These are phyloP conservation scores for Bilobella aurantiaca DNA, from an alignment of 1,140 invertebrate species.

Conservation along the genomic window DNA sequence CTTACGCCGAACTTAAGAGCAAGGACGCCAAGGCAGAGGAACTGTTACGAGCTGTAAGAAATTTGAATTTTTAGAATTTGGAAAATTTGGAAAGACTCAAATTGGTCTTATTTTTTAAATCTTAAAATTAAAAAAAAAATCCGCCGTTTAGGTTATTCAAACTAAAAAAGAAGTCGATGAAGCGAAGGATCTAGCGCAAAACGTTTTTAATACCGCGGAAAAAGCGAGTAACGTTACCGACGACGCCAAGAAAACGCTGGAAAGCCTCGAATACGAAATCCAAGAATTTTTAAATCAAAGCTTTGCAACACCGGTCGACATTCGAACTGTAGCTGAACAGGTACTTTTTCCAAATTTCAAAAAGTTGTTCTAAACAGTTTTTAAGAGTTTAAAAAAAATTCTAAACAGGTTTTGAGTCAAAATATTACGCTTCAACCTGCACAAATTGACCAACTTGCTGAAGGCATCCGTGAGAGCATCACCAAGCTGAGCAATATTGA, in stretches of 20 bases:
- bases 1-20: conserved; percentile 62
- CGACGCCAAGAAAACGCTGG: conserved; percentile 44
- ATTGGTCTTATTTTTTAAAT: conserved; percentile 15
- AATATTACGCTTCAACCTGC: conserved; percentile 64
- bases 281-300: conserved; percentile 62
- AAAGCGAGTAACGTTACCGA: conserved; percentile 50
- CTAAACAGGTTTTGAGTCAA: conserved; percentile 46
- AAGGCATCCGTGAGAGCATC: conserved; percentile 74
- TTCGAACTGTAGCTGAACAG: conserved; percentile 63
- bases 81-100: neutral
- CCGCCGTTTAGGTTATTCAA: conserved; percentile 47
- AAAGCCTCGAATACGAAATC: conserved; percentile 56
- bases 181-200: conserved; percentile 49
- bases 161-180: conserved; percentile 48
- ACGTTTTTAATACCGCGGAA: conserved; percentile 48
- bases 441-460: conserved; percentile 70
- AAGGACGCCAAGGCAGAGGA: conserved; percentile 68
- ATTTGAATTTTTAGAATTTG: neutral
- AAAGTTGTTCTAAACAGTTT: conserved; percentile 8
- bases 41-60: conserved; percentile 49
- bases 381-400: conserved; percentile 18
- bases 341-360: conserved; percentile 42
- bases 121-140: too few relatives aligned
- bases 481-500: conserved; percentile 79
- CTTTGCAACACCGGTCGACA: conserved; percentile 67